A percentile compares a stretch with the other conserved stretches of the same genome.
These are phyloP conservation scores for Andrena chrysosceles DNA, from an alignment of 2,888 invertebrate genomes.

Conservation along the genomic window DNA sequence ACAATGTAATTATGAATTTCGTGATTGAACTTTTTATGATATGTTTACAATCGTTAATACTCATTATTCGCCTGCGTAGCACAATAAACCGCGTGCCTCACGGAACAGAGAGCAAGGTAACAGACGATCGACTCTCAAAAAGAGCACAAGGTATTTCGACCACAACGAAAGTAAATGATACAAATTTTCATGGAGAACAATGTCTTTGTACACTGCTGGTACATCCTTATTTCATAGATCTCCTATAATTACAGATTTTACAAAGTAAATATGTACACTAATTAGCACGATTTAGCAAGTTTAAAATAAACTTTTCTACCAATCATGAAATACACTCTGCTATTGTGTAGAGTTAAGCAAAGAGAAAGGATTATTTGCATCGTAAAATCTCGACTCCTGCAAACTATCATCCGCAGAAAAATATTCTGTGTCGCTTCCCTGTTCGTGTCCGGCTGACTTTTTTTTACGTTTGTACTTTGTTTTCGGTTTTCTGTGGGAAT, in stretches of 20 bases:
- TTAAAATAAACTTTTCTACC: background rate
- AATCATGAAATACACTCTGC: background rate
- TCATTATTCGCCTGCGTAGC: slow-evolving; percentile 11
- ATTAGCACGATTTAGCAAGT: background rate
- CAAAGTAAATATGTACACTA: background rate
- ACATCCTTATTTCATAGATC: background rate
- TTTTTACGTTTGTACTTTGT: background rate
- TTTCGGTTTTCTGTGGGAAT: background rate
- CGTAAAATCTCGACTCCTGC: slow-evolving; percentile 51
- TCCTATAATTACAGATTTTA: background rate
- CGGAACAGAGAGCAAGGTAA: background rate
- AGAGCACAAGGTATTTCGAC: background rate
- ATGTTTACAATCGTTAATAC: background rate
- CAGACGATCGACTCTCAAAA: slow-evolving; percentile 1
- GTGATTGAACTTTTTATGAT: background rate
- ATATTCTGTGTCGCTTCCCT: slow-evolving; percentile 23
- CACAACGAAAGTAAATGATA: slow-evolving; percentile 1
- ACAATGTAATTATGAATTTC: slow-evolving; percentile 62
- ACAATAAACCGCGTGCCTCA: background rate
- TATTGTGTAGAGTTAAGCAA: slow-evolving; percentile 10
- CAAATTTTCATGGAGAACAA: background rate
- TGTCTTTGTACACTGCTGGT: background rate
- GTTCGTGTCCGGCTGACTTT: background rate
- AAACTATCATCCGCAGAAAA: slow-evolving; percentile 10
- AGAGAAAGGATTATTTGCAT: slow-evolving; percentile 55